Evolutionary conservation across 2,113 vertebrate species (phyloP).

Genomic region (human): GRCh38 chr4:139796001-139796500

Average conservation of each 20-base stretch:
- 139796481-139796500: neutral
- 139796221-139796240: constrained; percentile 54
- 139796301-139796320: constrained; percentile 76
- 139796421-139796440: constrained; percentile 74
- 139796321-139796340: constrained; percentile 81
- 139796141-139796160: constrained; percentile 16
- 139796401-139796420: constrained; percentile 75
- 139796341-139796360: constrained; percentile 83
- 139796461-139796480: constrained; percentile 51
- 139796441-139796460: constrained; percentile 65
- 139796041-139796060: neutral
- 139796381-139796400: constrained; percentile 78
- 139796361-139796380: constrained; percentile 76
- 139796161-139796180: neutral
- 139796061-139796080: neutral
- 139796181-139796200: constrained; percentile 67
- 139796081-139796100: neutral
- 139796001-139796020: neutral
- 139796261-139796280: constrained; percentile 56
- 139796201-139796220: constrained; percentile 43
- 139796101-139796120: neutral
- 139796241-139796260: constrained; percentile 62
- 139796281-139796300: constrained; percentile 71
- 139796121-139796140: constrained; percentile 56
- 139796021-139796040: neutral